Conservation (phyloP, 2,113 vertebrate genomes). For the Epinephelus fuscoguttatus region DNA sequence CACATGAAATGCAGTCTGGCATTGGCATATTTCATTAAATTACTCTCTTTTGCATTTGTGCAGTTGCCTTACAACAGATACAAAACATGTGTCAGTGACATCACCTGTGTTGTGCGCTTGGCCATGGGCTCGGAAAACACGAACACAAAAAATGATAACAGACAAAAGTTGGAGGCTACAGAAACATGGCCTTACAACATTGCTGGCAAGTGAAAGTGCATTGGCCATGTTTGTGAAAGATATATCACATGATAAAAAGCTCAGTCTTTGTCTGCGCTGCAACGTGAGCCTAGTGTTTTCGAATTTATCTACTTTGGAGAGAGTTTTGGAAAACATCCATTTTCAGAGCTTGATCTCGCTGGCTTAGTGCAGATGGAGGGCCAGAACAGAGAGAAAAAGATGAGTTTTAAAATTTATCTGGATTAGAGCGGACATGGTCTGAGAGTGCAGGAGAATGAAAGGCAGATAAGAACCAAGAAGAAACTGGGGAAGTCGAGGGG, state of each 20-base stretch:
- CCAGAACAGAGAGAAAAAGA: constrained; percentile 28
- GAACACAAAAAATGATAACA: neutral
- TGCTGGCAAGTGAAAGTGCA: constrained; percentile 53
- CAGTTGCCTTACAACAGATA: constrained; percentile 25
- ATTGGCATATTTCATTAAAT: neutral
- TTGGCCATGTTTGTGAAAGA: constrained; percentile 63
- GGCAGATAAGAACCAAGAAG: constrained; percentile 44
- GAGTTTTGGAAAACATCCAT: constrained; percentile 51
- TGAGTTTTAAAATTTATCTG: constrained; percentile 50
- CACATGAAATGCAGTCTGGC: neutral
- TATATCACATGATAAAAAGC: constrained; percentile 69
- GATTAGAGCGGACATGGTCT: constrained; percentile 47
- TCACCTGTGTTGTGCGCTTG: constrained; percentile 36
- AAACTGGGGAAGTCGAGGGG: constrained; percentile 8
- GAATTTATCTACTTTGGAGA: constrained; percentile 59
- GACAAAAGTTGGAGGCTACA: constrained; percentile 31
- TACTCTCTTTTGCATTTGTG: neutral
- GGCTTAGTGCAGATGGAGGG: constrained; percentile 38
- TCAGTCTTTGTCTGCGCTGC: constrained; percentile 40
- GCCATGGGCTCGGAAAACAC: constrained; percentile 7
- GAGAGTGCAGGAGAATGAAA: constrained; percentile 36
- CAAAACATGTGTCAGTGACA: constrained; percentile 41
- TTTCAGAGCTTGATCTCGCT: constrained; percentile 32
- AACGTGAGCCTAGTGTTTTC: constrained; percentile 50
- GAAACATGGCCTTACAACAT: constrained; percentile 48